Base-by-base conservation (phyloP, 2,113 vertebrate species). In the Otus sunia region DNA sequence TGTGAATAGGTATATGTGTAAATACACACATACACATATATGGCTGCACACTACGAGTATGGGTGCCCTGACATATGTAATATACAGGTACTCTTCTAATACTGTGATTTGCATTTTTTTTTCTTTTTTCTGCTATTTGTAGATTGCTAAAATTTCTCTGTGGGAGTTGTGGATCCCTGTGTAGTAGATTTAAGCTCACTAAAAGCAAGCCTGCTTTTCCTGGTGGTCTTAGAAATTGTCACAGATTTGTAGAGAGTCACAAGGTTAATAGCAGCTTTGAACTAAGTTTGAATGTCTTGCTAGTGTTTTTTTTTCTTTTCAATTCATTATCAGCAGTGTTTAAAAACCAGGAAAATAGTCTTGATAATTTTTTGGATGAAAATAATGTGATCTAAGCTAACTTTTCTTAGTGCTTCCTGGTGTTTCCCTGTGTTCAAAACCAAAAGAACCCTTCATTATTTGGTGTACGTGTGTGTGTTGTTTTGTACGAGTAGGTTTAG, bases 391-490 rank as follows among this genome's bases (percentile, higher is more conserved):
- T 34, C 7, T 30, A 64, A 69, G 19, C 14, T 68, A 68, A 52
- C 3, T 49, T 77, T 32, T 90, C 43, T 30, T 39, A 47, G 11
- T 25, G 47, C 27, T 64, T 74, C 41, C 36, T 41, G 9, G 30
- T 20, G 17, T 69, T 69, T 37, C 26, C 13, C 10, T 19, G 9
- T 37, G 13, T 49, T 76, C 36, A 34, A 82, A 37, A n/a, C 21
- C 20, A 20, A 34, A 71, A 58, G 11, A 58, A 23, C 11, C 6
- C 22, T 30, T 52, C 6, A 0, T 34, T 52, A 5, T 59, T 56
- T 52, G 14, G 34, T 50, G 16, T 6, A 21, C 0, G 0, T 2
- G 9, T 25, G 19, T 11, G 8, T 26, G 5, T 2, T 62, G 15
- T 27, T 91, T 41, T 34, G 7, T 66, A 21, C 0, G 0, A 36